Base-by-base conservation (phyloP, 2,113 vertebrate species). In the Tetraodon nigroviridis region DNA sequence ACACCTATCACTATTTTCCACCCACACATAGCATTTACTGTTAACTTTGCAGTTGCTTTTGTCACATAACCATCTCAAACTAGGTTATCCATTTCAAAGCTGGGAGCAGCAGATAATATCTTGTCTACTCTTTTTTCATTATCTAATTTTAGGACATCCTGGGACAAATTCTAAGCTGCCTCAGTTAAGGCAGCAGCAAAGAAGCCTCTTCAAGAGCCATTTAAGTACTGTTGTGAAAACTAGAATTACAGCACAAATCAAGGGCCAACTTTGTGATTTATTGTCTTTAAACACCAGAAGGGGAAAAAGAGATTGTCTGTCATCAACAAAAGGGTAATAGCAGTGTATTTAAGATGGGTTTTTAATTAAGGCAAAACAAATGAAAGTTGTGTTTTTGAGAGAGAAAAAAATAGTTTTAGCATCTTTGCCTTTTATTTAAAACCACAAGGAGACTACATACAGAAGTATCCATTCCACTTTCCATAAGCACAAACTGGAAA, bases 211-310 rank as follows among this genome's bases (percentile, higher is more conserved):
- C 75, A 75, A 58, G 62, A 75, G 77, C 74, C 64, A 77, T 27
- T 62, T 42, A 82, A 86, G 78, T 69, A 62, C 69, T 73, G 80
- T 85, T 80, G 82, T 51, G 24, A 69, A 71, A 60, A 70, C 67
- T 66, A 55, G 83, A 85, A 86, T 86, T 84, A 80, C n/a, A 60
- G 51, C 52, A 58, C 51, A 77, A 70, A 88, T 88, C 67, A 89
- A 85, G 82, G 65, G 42, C 24, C 69, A 72, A 77, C 61, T 60
- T 46, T 24, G 27, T 60, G 51, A 42, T 78, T 59, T 76, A 67
- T 58, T 53, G 62, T 56, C 37, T 55, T 37, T 16, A 45, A 45
- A 45, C 44, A 45, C 44, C 44, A 37, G 32, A 37, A 37, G 32
- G 32, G 32, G 8, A 37, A 37, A 37, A 37, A 10, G 32, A 37